Percentiles rank a stretch among this genome's conserved stretches.
These are phyloP conservation scores for Pan troglodytes DNA, from an alignment of 2,113 vertebrate genomes.

Conservation along the genomic window NHGRI_mPanTro3-v2.1_pri NC_072402.2:145133001-145133500, in stretches of 20 bases:
- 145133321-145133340: neutral
- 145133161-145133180: neutral
- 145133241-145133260: neutral
- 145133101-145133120: neutral
- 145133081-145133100: neutral
- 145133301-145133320: neutral
- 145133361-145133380: constrained; percentile 9
- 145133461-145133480: constrained; percentile 99
- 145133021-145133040: neutral
- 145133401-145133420: constrained; percentile 98
- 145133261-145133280: neutral
- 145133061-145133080: neutral
- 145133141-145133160: neutral
- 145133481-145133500: constrained; percentile 97
- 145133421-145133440: constrained; percentile 96
- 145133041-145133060: neutral
- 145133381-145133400: constrained; percentile 97
- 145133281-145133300: neutral
- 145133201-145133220: neutral
- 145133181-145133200: neutral
- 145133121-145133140: rapidly evolving
- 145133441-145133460: constrained; percentile 96
- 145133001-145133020: neutral
- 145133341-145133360: rapidly evolving
- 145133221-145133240: neutral